Evolutionary conservation across 2,113 vertebrate species (phyloP), one percentile per base, ranked within the genome.

Genomic region (Penelope pileata): DNA sequence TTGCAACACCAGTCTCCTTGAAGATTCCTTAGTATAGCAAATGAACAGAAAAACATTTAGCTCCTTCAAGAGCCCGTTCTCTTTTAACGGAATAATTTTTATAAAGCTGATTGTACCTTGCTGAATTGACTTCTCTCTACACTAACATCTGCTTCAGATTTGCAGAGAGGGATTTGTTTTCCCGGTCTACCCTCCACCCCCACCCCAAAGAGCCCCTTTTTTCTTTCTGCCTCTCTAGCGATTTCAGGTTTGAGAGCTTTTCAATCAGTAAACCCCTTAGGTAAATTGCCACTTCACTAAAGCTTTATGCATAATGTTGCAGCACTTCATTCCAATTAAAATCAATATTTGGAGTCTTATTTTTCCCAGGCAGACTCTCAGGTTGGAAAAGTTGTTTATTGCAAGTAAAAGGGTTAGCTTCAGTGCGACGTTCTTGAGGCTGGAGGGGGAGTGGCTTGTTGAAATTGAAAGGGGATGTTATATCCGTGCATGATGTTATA

Each of bases 311-410:
- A 97, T 98, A 99, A 98, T 98, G 97, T 98, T 98, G 97, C 98
- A 98, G 97, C 98, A 98, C 98, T 99, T 98, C 98, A 98, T 98
- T 99, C 98, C 98, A 99, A 98, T 99, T 99, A 98, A 98, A 98
- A 98, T 98, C 92, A 97, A 96, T 98, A 98, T 97, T 98, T 97
- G 96, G 97, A 96, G 93, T 98, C 91, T 94, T 97, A 98, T 97
- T 98, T 98, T 98, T 97, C 97, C 97, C 96, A 96, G 95, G 47
- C 88, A 60, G 83, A 45, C 77, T 96, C 58, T 93, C 66, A 84
- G 89, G 45, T 91, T 96, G 96, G 48, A 51, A 91, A 97, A 96
- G 93, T 95, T 97, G 97, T 97, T 97, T 98, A 83, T 94, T 95
- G 13, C 79, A 90, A 94, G 73, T 91, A 91, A 93, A 92, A 95